These are phyloP conservation scores for Eubasilissa splendida DNA, from an alignment of 2,888 invertebrate species.

Conservation along the genomic window DNA sequence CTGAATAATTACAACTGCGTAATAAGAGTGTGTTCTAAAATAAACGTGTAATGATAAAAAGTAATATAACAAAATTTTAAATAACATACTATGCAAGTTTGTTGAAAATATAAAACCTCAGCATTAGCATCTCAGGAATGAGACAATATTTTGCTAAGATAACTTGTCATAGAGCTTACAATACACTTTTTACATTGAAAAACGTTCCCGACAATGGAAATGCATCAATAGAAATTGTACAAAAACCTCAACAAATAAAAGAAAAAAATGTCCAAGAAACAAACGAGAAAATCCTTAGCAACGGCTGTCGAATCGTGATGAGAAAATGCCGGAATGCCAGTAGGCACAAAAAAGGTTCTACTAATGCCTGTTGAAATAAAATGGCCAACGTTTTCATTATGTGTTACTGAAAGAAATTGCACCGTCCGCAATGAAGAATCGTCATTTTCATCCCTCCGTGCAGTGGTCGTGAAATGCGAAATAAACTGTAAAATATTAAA, in stretches of 20 bases:
- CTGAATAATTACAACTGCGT: too few relatives aligned
- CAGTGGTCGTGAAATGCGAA: too few relatives aligned
- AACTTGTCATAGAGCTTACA: not conserved
- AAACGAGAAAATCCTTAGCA: conserved; percentile 1
- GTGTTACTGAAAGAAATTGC: conserved; percentile 3
- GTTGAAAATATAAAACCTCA: too few relatives aligned
- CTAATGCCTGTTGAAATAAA: conserved; percentile 8
- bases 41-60: too few relatives aligned
- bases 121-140: too few relatives aligned
- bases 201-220: not conserved
- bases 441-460: conserved; percentile 1
- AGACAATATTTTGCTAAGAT: too few relatives aligned
- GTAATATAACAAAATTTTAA: too few relatives aligned
- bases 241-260: not conserved
- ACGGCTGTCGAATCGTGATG: too few relatives aligned
- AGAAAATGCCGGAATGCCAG: too few relatives aligned
- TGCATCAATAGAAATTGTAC: not conserved
- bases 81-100: too few relatives aligned
- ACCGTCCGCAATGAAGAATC: not conserved
- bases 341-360: not conserved
- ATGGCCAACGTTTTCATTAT: conserved; percentile 24
- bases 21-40: too few relatives aligned
- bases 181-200: not conserved
- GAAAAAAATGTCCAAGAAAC: not conserved
- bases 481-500: too few relatives aligned